Evolutionary conservation across 2,797 vertebrate species (phyloP), one percentile per base, ranked within the genome.

Genomic region (Alauda arvensis): DNA sequence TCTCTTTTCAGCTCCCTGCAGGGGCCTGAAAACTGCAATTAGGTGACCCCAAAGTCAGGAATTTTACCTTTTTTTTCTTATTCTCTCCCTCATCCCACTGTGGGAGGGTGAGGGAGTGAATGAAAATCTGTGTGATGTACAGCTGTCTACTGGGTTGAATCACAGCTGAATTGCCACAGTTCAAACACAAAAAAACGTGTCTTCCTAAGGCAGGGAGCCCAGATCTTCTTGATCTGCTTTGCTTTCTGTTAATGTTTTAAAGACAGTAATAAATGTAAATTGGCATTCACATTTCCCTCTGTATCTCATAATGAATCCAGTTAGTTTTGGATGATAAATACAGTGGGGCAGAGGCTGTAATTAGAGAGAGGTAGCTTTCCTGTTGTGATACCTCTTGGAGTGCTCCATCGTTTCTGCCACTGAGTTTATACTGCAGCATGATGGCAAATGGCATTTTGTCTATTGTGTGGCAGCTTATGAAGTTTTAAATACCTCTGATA

Each of bases 391-490:
- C 8, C 19, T 53, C 16, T 52, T 69, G 63, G 28, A 89, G 37
- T 18, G 3, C 39, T 4, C 8, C 5, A 13, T 93, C 1, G 0
- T 86, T 92, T 63, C 55, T 0, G 0, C 21, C 33, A 14, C 59
- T 39, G 53, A 17, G 12, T 66, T 78, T 63, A 23, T 60, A 37
- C 51, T 42, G 39, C 57, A 57, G 33, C 19, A 10, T 74, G 86
- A 57, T 16, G 34, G 65, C 20, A 57, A 65, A 88, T 49, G 72
- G 23, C 40, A 11, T 77, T 87, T 88, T 78, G 34, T 62, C 28
- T 57, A 7, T 51, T 85, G 24, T 9, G 18, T 77, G 43, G 42
- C 53, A 51, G 29, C 45, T 83, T 78, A 45, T 2, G 1, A n/a
- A 83, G 28, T 67, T 84, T 79, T 53, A 67, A 78, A 49, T 70